These are phyloP conservation scores for Hesperophylax magnus DNA, from an alignment of 1,140 invertebrate species.

Conservation along the genomic window DNA sequence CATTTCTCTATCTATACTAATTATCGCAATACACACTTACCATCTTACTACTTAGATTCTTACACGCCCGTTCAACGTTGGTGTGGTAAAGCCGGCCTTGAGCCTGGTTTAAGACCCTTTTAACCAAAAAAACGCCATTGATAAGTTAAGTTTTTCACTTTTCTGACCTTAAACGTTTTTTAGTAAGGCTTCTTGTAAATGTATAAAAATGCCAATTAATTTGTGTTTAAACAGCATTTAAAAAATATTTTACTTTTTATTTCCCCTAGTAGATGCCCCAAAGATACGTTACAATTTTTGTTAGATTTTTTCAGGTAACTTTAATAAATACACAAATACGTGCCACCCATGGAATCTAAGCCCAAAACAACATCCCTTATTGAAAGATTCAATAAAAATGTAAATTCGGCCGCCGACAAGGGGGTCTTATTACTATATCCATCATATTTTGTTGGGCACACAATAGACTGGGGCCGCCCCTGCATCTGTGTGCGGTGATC, in stretches of 20 bases:
- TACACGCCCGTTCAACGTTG: no score
- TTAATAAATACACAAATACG: neutral
- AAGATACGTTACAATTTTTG: neutral
- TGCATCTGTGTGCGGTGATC: slow-evolving; percentile 30
- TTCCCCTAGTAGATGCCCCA: neutral
- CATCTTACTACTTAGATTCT: no score
- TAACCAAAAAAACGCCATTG: no score
- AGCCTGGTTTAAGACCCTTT: no score
- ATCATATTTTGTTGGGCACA: slow-evolving; percentile 56
- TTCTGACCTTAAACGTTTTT: neutral
- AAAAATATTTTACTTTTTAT: neutral
- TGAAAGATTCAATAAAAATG: slow-evolving; percentile 59
- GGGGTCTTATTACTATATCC: slow-evolving; percentile 58
- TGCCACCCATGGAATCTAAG: neutral
- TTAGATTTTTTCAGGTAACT: neutral
- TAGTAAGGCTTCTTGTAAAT: no score
- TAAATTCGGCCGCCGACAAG: slow-evolving; percentile 58
- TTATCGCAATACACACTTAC: no score
- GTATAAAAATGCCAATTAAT: neutral
- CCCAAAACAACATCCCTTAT: slow-evolving; percentile 53
- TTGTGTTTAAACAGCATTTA: no score
- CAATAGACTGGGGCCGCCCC: slow-evolving; percentile 50
- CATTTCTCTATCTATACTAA: no score
- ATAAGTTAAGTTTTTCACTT: no score
- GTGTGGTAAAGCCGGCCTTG: no score